Percentiles rank a stretch among this genome's conserved stretches.
phyloP scores from a whole-genome alignment of 2,797 vertebrate genomes.

The Chiroxiphia lanceolata region DNA sequence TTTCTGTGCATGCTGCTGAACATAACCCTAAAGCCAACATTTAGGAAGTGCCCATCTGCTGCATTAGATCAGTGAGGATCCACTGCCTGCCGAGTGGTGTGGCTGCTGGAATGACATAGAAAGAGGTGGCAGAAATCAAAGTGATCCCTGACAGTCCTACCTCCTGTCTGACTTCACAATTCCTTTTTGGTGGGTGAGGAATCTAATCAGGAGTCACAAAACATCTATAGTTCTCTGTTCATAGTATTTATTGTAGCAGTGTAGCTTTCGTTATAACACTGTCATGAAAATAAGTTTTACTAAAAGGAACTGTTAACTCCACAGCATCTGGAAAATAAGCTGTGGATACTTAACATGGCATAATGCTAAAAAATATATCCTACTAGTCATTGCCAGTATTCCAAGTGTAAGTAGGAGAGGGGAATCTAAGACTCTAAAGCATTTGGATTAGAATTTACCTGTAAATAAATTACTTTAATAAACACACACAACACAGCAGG shows the following conservation, averaged over 20 bases:
- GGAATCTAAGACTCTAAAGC: background rate
- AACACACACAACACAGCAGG: background rate
- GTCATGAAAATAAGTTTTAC: background rate
- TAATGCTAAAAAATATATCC: background rate
- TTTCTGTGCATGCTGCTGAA: background rate
- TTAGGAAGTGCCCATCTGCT: background rate
- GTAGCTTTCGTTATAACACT: background rate
- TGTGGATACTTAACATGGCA: background rate
- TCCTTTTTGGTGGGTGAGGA: background rate
- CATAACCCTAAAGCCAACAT: background rate
- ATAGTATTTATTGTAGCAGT: background rate
- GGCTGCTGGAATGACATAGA: background rate
- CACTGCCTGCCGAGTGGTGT: background rate
- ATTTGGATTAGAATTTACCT: background rate
- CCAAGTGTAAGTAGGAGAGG: background rate
- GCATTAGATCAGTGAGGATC: accelerated
- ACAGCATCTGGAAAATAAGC: background rate
- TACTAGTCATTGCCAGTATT: background rate
- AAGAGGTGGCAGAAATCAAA: background rate
- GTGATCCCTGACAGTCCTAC: background rate
- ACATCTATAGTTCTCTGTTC: background rate
- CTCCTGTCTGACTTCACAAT: background rate
- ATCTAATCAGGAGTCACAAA: background rate
- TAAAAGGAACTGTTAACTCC: background rate
- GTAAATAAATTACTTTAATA: background rate